Evolutionary conservation across 2,888 invertebrate genomes (phyloP).

Genomic region (Nemotelus pantherinus): DNA sequence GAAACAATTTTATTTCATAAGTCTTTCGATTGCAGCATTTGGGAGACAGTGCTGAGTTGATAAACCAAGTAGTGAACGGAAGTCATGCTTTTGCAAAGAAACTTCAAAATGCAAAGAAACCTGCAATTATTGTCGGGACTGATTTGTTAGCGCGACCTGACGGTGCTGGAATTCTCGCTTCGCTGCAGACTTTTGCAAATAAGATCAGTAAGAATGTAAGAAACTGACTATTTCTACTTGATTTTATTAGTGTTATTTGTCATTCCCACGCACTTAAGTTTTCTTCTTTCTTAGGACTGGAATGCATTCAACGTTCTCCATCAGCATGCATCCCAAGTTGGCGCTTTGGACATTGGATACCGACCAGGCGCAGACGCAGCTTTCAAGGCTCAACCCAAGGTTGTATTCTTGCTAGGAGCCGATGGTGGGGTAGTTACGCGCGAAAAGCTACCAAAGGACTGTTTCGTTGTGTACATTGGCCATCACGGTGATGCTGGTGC

Average conservation of each 20-base stretch:
- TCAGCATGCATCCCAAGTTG: conserved; percentile 90
- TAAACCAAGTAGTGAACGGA: conserved; percentile 80
- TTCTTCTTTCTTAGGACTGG: conserved; percentile 65
- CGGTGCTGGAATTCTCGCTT: conserved; percentile 79
- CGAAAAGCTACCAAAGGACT: conserved; percentile 81
- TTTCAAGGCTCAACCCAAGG: conserved; percentile 76
- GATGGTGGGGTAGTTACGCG: conserved; percentile 84
- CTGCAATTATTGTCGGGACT: conserved; percentile 92
- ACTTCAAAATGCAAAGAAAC: conserved; percentile 82
- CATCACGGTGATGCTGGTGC: conserved; percentile 98
- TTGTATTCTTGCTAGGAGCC: conserved; percentile 93
- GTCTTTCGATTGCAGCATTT: conserved; percentile 71
- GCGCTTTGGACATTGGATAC: conserved; percentile 96
- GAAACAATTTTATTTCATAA: conserved; percentile 39
- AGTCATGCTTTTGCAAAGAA: conserved; percentile 75
- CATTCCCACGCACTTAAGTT: background rate
- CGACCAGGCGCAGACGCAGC: conserved; percentile 73
- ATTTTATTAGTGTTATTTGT: conserved; percentile 60
- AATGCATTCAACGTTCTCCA: conserved; percentile 94
- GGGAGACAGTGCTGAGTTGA: conserved; percentile 79
- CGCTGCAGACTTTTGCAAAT: conserved; percentile 78
- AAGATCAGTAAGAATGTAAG: conserved; percentile 68
- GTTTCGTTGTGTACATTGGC: conserved; percentile 90
- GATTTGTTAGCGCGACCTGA: conserved; percentile 82
- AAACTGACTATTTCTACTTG: background rate